These are phyloP conservation scores for Podarcis siculus DNA, from an alignment of 2,797 vertebrate species.

Conservation along the genomic window DNA sequence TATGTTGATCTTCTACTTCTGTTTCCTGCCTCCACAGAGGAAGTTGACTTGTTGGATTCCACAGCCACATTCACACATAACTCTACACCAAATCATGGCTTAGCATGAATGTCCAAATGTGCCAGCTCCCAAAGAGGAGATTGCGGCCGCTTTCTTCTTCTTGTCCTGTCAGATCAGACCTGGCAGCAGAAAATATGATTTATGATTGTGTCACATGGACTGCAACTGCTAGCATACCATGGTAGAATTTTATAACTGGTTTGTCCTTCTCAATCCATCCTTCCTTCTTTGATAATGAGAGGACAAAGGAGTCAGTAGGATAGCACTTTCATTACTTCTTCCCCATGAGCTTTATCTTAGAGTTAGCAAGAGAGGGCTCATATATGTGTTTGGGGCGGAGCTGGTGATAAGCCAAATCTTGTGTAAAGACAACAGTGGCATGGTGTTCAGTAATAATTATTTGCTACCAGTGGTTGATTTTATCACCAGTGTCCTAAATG, in stretches of 20 bases:
- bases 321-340: background rate
- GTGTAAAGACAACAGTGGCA: background rate
- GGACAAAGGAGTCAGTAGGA: background rate
- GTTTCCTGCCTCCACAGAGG: too few relatives aligned
- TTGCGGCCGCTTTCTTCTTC: background rate
- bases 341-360: background rate
- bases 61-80: too few relatives aligned
- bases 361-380: background rate
- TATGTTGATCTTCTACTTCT: too few relatives aligned
- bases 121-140: too few relatives aligned
- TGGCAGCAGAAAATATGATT: background rate
- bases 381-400: background rate
- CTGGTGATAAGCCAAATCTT: background rate
- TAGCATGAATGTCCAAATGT: too few relatives aligned
- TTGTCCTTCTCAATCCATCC: background rate
- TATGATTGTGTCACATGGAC: background rate
- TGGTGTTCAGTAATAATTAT: constrained; percentile 48
- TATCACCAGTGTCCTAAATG: constrained; percentile 32
- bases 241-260: background rate
- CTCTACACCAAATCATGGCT: too few relatives aligned
- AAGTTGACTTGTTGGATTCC: too few relatives aligned
- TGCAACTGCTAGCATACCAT: background rate
- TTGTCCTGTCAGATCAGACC: background rate
- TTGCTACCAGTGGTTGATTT: constrained; percentile 35
- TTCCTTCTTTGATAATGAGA: background rate